phyloP scores from a whole-genome alignment of 2,888 invertebrate genomes.

The Hedya salicella region DNA sequence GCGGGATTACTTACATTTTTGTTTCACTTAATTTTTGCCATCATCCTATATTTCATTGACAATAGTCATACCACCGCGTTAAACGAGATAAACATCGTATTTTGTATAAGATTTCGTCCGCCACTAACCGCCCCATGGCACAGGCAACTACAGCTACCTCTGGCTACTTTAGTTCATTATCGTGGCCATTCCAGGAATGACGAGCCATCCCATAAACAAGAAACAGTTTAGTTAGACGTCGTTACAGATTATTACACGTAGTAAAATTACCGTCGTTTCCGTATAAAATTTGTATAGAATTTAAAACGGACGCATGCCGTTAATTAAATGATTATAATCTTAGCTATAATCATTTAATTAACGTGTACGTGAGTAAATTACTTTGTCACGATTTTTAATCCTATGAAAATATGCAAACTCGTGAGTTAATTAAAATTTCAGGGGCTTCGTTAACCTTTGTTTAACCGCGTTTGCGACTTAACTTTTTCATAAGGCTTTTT shows the following conservation, averaged over 20 bases:
- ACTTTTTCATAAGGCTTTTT: slow-evolving; percentile 21
- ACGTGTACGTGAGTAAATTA: slow-evolving; percentile 32
- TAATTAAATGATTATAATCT: slow-evolving; percentile 21
- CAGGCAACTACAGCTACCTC: slow-evolving; percentile 51
- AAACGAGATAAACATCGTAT: neutral
- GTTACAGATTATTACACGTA: slow-evolving; percentile 14
- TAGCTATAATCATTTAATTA: slow-evolving; percentile 36
- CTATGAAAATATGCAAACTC: slow-evolving; percentile 31
- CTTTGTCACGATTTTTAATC: slow-evolving; percentile 38
- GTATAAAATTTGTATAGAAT: slow-evolving; percentile 13
- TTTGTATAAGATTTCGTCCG: neutral
- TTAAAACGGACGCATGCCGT: slow-evolving; percentile 13
- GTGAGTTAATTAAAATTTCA: slow-evolving; percentile 38
- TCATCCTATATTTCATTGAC: too few relatives aligned
- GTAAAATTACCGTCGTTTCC: neutral
- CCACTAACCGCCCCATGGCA: slow-evolving; percentile 16
- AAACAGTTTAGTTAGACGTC: slow-evolving; percentile 39
- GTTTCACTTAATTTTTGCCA: too few relatives aligned
- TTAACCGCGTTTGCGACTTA: slow-evolving; percentile 20
- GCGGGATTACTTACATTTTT: too few relatives aligned
- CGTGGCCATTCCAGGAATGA: slow-evolving; percentile 55
- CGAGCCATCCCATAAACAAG: slow-evolving; percentile 50
- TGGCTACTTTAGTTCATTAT: slow-evolving; percentile 66
- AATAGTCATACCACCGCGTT: too few relatives aligned
- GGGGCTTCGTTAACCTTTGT: slow-evolving; percentile 36